Base-by-base conservation (phyloP, 92 coral and sea anemone species). In the Umimayanthus chanpuru region DNA sequence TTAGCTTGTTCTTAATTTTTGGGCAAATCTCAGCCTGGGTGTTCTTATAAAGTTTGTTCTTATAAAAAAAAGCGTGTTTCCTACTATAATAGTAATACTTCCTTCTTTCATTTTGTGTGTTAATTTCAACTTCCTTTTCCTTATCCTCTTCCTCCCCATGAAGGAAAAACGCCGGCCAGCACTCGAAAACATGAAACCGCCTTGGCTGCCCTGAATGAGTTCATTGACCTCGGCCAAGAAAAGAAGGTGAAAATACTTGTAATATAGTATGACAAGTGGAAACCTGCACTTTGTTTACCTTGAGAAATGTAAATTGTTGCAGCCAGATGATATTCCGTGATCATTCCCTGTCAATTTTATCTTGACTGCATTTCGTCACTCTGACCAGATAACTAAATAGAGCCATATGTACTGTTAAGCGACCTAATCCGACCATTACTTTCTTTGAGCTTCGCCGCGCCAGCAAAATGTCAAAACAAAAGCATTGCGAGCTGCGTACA, bases 331-430 rank as follows among this genome's bases (percentile, higher is more conserved):
- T 38, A 56, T 80, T 53, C 56, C 84, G 84, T 80, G 84, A 80
- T 80, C 29, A 47, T 80, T 80, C 29, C 39, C 68, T 80, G 84
- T 80, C 84, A 80, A 29, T n/a, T 80, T 80, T 80, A 56, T 80
- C 84, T 30, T 30, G 68, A 80, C 67, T 80, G 40, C 84, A 80
- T 80, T 80, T 80, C 84, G 84, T 80, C 84, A 80, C 84, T 80
- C 70, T 53, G 25, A 80, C 84, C 72, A 80, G 71, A 80, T 80
- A 80, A 28, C 72, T 80, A 30, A 53, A 80, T 30, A 32, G 70
- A 53, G 84, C 84, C 84, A 80, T 56, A 80, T 80, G 84, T 32
- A 80, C 67, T 47, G 68, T 61, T 61, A 61, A 61, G 21, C 68
- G 68, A 61, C 39, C 6, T 55, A 79, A 79, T 79, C 83, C 83